Evolutionary conservation across 2,113 vertebrate species (phyloP), one percentile per base, ranked within the genome.

Genomic region (Ptilonorhynchus violaceus): DNA sequence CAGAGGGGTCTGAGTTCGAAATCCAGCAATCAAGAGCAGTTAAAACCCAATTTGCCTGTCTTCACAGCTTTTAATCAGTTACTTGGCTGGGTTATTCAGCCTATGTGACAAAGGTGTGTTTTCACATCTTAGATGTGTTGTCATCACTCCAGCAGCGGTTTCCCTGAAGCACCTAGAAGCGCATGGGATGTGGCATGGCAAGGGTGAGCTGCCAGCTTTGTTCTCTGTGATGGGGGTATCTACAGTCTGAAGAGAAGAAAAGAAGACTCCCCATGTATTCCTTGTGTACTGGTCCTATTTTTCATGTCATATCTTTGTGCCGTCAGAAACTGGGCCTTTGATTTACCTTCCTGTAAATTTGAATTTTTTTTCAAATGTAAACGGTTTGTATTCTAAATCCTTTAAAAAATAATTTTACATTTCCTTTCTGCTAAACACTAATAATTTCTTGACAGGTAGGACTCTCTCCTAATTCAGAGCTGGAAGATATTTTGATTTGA

Each of bases 271-370:
- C 8, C 3, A 2, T 42, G 30, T 41, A 11, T 24, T 35, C 7
- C 0, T 0, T 41, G 15, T 76, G 6, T 30, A 11, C 9, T 31
- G 11, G 18, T 59, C 8, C 2, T 55, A 19, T 24, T 50, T 63
- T 60, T 84, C 3, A 2, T 76, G 59, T 18, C 11, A 1, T 27
- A 33, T 42, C 13, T 60, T 52, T 27, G 20, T 33, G 17, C 18
- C 50, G 22, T 58, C n/a, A 92, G 37, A 83, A 76, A 60, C 13
- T 5, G 5, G 76, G 31, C 5, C 28, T 30, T 9, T 68, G 41
- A 33, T 5, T 72, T 39, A 15, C 15, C 52, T 75, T 76, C 44
- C 20, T 52, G 30, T 27, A 56, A 46, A n/a, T n/a, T 12, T 30
- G 5, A 16, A 16, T n/a, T 25, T 2, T 10, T 60, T 44, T 25